Evolutionary conservation across 2,888 invertebrate genomes (phyloP), one percentile per base, ranked within the genome.

Genomic region (Tupiocoris notatus): DNA sequence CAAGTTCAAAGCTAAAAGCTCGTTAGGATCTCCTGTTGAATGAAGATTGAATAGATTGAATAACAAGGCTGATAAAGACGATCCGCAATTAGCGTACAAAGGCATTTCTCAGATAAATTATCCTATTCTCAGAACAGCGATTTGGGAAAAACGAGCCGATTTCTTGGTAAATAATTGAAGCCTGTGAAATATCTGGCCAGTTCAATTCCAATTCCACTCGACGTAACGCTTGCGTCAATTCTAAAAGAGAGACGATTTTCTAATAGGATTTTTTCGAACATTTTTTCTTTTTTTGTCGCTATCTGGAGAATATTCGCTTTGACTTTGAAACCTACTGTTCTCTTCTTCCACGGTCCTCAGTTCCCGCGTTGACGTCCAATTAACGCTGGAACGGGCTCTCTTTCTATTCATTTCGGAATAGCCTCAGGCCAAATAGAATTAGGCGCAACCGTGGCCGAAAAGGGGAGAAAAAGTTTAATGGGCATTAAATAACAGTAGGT

Each of bases 341-440:
- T 3, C 39, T 12, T 12, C 3, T 39, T 39, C 39, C 39, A 39
- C 6, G 6, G 6, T 3, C 20, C 59, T 59, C 59, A 18, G n/a
- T n/a, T n/a, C n/a, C 16, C n/a, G 17, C 59, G n/a, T 18, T 3
- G 59, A n/a, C 59, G 59, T 20, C 59, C 59, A 59, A 59, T 59
- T 59, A 59, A 59, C 59, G 59, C 20, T 12, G 12, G 39, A 39
- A 39, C 39, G 59, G 59, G 59, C 16, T 20, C 3, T n/a, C 59
- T 2, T 59, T 59, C 59, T 20, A 59, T 59, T 59, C 20, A 59
- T 59, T 59, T 59, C 20, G 6, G 20, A n/a, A 59, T 59, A 3
- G 59, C 59, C 59, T 59, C 7, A n/a, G 20, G 59, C 59, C 6
- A 59, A 59, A 59, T 59, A 59, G 20, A 59, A 59, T 59, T 59